Evolutionary conservation across 2,113 vertebrate species (phyloP), one percentile per base, ranked within the genome.

Genomic region (Heteronetta atricapilla): DNA sequence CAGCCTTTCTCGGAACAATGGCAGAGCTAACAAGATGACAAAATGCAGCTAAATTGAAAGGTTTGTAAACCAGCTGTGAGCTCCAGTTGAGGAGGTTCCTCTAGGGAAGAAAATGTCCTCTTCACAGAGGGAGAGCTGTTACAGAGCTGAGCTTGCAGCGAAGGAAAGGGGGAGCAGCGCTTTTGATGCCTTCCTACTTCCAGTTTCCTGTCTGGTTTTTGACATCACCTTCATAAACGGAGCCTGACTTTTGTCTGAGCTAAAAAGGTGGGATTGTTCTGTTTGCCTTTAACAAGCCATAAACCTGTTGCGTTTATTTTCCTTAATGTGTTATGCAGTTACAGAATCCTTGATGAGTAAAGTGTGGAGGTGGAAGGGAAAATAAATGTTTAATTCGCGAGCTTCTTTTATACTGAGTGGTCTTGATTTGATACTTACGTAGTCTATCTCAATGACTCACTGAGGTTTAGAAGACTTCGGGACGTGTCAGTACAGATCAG

Each of bases 1-100:
- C 92, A 82, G 34, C n/a, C 85, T 90, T 74, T 12, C 36, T 92
- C 31, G 63, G 81, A 67, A 82, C 76, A 83, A 89, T 80, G 53
- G 18, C 77, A 74, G 56, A 55, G 81, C 82, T 74, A 74, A 52
- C 26, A 34, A 63, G 63, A 55, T 69, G 86, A 82, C 50, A 73
- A 48, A 95, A 88, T 40, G 50, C 63, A 88, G 53, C 82, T 90
- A 73, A 92, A 50, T 44, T 3, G 23, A 34, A 82, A 53, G 11
- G 7, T 75, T 81, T 89, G 60, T 15, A 70, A 86, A 73, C 46
- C 26, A 6, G 9, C 79, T 85, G 44, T 85, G 67, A 66, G 18
- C 63, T 94, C 67, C 62, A 55, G 36, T 91, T 29, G 80, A 60
- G 48, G 29, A 40, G 34, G 26, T 78, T 94, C 90, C 82, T 86